These are phyloP conservation scores for Calliopum simillimum DNA, from an alignment of 2,888 invertebrate species.

Conservation along the genomic window DNA sequence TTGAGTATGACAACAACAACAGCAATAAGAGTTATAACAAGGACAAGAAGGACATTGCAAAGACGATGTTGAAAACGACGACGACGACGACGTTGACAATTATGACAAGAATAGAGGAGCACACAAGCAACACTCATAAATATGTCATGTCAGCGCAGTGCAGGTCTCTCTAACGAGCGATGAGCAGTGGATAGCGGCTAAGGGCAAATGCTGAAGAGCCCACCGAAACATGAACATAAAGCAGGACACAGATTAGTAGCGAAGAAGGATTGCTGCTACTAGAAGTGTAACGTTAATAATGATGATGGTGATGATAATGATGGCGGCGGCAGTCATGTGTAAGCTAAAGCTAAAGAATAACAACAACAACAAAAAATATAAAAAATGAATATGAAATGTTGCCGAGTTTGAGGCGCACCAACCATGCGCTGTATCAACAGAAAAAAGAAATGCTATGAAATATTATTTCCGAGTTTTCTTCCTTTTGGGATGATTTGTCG, in stretches of 20 bases:
- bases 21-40: neutral
- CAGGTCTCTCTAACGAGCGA: neutral
- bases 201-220: neutral
- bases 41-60: neutral
- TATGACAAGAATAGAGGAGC: constrained; percentile 45
- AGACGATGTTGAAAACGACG: constrained; percentile 6
- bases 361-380: constrained; percentile 3
- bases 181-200: constrained; percentile 3
- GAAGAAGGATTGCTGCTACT: constrained; percentile 2
- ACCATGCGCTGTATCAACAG: constrained; percentile 34
- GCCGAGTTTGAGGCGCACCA: constrained; percentile 38
- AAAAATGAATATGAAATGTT: constrained; percentile 17
- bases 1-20: neutral
- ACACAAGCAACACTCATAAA: constrained; percentile 35
- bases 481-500: too few species aligned
- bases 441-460: constrained; percentile 30
- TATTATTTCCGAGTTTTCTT: neutral
- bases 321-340: neutral
- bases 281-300: neutral
- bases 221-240: neutral
- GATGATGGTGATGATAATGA: neutral
- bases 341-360: neutral
- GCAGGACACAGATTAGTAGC: constrained; percentile 21
- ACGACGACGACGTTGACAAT: constrained; percentile 49
- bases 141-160: constrained; percentile 30